Conservation (phyloP, 1,140 invertebrate genomes). For the Atopsyche davidsoni region DNA sequence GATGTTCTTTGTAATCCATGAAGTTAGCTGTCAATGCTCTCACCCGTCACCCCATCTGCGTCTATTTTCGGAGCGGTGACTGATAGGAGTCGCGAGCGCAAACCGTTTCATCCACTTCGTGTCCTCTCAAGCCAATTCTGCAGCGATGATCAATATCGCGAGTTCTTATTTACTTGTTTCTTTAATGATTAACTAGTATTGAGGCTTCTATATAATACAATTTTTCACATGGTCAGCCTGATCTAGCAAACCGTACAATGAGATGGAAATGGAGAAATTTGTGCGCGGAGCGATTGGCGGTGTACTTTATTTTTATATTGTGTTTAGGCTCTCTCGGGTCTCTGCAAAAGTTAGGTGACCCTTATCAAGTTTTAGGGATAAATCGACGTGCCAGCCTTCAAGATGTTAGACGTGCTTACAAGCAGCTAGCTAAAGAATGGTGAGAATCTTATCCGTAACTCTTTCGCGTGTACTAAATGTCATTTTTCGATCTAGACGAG, state of each 20-base stretch:
- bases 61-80: slow-evolving; percentile 42
- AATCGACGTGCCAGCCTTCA: slow-evolving; percentile 61
- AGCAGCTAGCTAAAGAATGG: slow-evolving; percentile 85
- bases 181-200: too few species aligned
- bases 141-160: slow-evolving; percentile 20
- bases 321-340: slow-evolving; percentile 32
- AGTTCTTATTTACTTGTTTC: too few species aligned
- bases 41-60: slow-evolving; percentile 34
- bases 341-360: slow-evolving; percentile 60
- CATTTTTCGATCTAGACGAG: too few species aligned
- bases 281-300: slow-evolving; percentile 33
- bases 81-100: slow-evolving; percentile 34
- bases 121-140: slow-evolving; percentile 4
- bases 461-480: background rate
- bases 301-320: slow-evolving; percentile 27
- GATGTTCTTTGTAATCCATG: background rate
- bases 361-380: slow-evolving; percentile 81
- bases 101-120: slow-evolving; percentile 5
- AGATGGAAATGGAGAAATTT: slow-evolving; percentile 39
- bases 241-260: slow-evolving; percentile 26
- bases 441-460: slow-evolving; percentile 39
- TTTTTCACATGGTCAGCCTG: too few species aligned
- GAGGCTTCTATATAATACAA: too few species aligned
- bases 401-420: slow-evolving; percentile 87
- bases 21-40: slow-evolving; percentile 2